Conservation (phyloP, 2,888 invertebrate genomes). For the Raillietiella orientalis region DNA sequence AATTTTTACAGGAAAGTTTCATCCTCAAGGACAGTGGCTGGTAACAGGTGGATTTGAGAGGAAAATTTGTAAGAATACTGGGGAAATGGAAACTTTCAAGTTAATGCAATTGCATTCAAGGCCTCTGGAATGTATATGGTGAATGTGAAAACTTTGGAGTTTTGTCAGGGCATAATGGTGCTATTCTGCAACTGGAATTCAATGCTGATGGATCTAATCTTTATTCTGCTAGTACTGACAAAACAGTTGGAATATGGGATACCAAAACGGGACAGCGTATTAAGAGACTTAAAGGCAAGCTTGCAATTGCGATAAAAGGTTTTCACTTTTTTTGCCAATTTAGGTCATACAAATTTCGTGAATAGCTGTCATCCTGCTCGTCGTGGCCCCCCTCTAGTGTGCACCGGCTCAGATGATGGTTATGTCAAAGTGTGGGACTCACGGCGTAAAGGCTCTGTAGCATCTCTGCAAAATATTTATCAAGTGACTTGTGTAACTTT, state of each 20-base stretch:
- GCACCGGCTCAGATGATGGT: constrained; percentile 81
- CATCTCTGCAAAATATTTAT: constrained; percentile 17
- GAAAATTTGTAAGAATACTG: constrained; percentile 43
- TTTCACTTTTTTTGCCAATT: too few relatives aligned
- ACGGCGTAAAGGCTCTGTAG: constrained; percentile 41
- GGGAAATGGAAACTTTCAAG: constrained; percentile 1
- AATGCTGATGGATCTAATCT: constrained; percentile 45
- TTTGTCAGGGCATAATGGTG: constrained; percentile 74
- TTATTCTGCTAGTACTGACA: constrained; percentile 75
- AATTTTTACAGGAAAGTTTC: constrained; percentile 68
- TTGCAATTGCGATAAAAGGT: neutral
- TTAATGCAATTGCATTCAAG: constrained; percentile 11
- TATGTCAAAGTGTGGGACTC: constrained; percentile 48
- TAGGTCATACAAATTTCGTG: constrained; percentile 21
- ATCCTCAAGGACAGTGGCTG: constrained; percentile 77
- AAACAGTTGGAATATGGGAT: constrained; percentile 84
- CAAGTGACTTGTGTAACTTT: constrained; percentile 53
- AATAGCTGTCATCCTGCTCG: constrained; percentile 28
- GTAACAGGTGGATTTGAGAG: constrained; percentile 85
- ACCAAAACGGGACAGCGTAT: constrained; percentile 53
- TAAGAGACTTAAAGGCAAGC: constrained; percentile 53
- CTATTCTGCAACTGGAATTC: constrained; percentile 70
- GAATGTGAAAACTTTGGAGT: constrained; percentile 90
- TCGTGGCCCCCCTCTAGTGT: constrained; percentile 60
- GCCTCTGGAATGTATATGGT: constrained; percentile 81